Percentiles rank a stretch among this genome's conserved stretches.
Evolutionary conservation across 2,797 vertebrate species (phyloP).

Genomic region (Enteromius anoplus): DNA sequence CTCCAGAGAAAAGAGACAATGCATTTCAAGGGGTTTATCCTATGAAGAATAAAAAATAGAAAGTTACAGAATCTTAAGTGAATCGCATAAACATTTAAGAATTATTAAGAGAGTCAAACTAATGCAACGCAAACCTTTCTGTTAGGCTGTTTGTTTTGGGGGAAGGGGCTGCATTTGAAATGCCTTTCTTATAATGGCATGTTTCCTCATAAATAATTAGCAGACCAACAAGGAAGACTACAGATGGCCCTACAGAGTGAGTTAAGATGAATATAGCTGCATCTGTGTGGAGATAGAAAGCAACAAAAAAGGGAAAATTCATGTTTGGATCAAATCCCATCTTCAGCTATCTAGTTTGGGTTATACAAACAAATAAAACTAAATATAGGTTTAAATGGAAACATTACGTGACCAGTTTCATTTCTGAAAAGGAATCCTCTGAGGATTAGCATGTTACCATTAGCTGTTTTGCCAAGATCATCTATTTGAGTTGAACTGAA

Average conservation of each 20-base stretch:
- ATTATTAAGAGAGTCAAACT: neutral
- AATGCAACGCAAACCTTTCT: neutral
- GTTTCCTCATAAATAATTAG: conserved; percentile 29
- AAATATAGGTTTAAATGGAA: neutral
- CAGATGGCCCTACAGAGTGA: neutral
- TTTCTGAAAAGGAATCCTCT: neutral
- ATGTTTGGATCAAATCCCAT: neutral
- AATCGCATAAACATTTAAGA: neutral
- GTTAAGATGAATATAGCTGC: neutral
- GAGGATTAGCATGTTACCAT: neutral
- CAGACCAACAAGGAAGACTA: neutral
- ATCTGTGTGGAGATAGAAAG: conserved; percentile 5
- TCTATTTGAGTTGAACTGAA: neutral
- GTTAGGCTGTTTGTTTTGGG: neutral
- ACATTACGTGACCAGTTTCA: neutral
- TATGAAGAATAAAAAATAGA: too few species aligned
- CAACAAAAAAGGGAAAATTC: neutral
- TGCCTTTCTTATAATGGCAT: conserved; percentile 9
- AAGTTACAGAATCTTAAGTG: neutral
- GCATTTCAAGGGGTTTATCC: neutral
- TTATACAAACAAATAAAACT: neutral
- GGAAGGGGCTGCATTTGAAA: conserved; percentile 11
- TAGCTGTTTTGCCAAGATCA: neutral
- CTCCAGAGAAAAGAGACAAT: neutral
- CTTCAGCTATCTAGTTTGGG: neutral